phyloP scores from a whole-genome alignment of 2,797 vertebrate genomes.

The Liasis olivaceus region DNA sequence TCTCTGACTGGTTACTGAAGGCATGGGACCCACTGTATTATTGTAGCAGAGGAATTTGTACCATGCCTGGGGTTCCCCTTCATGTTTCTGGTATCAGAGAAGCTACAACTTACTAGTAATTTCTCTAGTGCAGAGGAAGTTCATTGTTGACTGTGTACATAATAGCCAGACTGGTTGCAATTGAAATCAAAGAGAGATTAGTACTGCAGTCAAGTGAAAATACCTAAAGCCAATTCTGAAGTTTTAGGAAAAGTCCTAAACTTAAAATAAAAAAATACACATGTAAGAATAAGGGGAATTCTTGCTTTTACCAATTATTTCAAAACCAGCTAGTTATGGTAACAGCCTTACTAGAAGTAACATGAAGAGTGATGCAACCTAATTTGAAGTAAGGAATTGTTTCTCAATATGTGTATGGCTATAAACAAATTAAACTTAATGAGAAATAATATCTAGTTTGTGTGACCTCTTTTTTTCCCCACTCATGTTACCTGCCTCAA shows the following conservation, averaged over 20 bases:
- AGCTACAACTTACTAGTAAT: neutral
- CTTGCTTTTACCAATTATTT: constrained; percentile 49
- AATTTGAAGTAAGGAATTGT: constrained; percentile 50
- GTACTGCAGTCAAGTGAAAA: accelerated
- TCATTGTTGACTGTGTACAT: neutral
- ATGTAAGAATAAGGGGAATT: constrained; percentile 14
- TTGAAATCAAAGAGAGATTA: neutral
- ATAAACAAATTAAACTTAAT: constrained; percentile 74
- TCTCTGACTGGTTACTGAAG: constrained; percentile 25
- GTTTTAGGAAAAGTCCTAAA: constrained; percentile 9
- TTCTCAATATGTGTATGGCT: constrained; percentile 68
- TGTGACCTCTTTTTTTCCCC: constrained; percentile 62
- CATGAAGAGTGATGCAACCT: constrained; percentile 48
- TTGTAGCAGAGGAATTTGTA: constrained; percentile 11
- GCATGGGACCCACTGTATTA: neutral
- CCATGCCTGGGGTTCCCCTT: constrained; percentile 45
- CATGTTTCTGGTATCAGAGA: constrained; percentile 42
- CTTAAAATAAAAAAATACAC: neutral
- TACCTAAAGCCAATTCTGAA: neutral
- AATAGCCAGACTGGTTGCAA: neutral
- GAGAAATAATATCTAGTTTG: constrained; percentile 60
- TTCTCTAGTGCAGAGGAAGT: neutral
- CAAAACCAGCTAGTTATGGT: constrained; percentile 43
- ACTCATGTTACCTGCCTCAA: constrained; percentile 33
- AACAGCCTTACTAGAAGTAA: constrained; percentile 44